Evolutionary conservation across 2,113 vertebrate species (phyloP).

Genomic region (Pygoscelis adeliae): DNA sequence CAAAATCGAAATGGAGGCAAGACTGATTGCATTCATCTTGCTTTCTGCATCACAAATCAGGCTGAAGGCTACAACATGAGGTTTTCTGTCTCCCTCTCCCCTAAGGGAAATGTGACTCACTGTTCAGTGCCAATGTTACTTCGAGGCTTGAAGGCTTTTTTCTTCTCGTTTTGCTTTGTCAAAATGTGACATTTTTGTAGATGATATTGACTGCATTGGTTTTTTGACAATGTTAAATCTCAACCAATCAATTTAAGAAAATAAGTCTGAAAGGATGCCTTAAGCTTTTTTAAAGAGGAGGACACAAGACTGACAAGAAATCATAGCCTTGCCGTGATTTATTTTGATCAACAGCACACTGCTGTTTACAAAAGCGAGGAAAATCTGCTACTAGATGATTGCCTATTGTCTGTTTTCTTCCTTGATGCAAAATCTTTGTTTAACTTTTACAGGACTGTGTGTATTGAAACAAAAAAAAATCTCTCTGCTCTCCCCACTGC

Average conservation of each 20-base stretch:
- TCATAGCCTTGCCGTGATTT: neutral
- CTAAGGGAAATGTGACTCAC: constrained; percentile 37
- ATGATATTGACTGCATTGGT: neutral
- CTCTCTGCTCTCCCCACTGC: neutral
- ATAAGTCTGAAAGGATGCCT: neutral
- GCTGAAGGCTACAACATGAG: neutral
- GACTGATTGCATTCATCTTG: constrained; percentile 48
- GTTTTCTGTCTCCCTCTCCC: neutral
- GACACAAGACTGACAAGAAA: neutral
- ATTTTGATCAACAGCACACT: neutral
- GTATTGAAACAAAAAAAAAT: neutral
- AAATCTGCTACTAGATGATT: neutral
- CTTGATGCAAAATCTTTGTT: neutral
- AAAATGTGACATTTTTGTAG: neutral
- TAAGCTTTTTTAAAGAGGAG: neutral
- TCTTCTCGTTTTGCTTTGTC: neutral
- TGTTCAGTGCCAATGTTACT: neutral
- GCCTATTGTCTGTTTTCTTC: neutral
- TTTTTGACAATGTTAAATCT: neutral
- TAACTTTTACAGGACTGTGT: neutral
- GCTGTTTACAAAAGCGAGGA: neutral
- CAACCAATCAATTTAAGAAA: neutral
- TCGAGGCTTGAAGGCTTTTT: neutral
- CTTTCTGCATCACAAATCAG: constrained; percentile 51
- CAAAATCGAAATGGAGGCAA: constrained; percentile 48